These are phyloP conservation scores for Aeoliscus strigatus DNA, from an alignment of 2,797 vertebrate species.

Conservation along the genomic window DNA sequence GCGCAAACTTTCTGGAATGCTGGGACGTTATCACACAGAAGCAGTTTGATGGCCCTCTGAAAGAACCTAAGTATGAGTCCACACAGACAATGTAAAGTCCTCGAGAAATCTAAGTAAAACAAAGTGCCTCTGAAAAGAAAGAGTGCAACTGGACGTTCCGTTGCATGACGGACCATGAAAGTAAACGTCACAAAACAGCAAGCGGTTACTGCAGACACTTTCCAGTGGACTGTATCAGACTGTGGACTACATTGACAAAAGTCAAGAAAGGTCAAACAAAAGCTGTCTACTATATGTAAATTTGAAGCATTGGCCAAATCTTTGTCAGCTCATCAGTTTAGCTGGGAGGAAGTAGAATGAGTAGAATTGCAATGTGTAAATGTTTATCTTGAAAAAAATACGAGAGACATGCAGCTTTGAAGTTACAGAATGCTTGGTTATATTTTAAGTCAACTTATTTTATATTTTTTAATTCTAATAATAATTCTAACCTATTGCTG, in stretches of 20 bases:
- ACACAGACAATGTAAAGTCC: slow-evolving; percentile 25
- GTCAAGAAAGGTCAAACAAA: slow-evolving; percentile 24
- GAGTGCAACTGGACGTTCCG: slow-evolving; percentile 36
- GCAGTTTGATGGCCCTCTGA: slow-evolving; percentile 36
- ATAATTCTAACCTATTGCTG: slow-evolving; percentile 41
- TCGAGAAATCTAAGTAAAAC: slow-evolving; percentile 29
- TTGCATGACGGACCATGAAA: slow-evolving; percentile 38
- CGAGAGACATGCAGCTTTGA: slow-evolving; percentile 40
- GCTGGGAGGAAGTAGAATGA: slow-evolving; percentile 30
- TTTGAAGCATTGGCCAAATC: slow-evolving; percentile 43
- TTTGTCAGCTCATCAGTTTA: too few relatives aligned
- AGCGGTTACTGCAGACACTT: slow-evolving; percentile 31
- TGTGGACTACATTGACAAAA: slow-evolving; percentile 18
- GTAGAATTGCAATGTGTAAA: slow-evolving; percentile 52
- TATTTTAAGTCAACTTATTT: slow-evolving; percentile 45
- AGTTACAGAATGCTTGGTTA: slow-evolving; percentile 43
- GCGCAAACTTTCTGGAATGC: slow-evolving; percentile 32
- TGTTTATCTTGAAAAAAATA: slow-evolving; percentile 60
- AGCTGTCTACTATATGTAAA: slow-evolving; percentile 17
- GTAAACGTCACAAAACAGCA: slow-evolving; percentile 19
- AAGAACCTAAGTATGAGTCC: slow-evolving; percentile 37
- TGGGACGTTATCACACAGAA: slow-evolving; percentile 34
- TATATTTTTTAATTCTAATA: slow-evolving; percentile 17
- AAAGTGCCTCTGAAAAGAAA: slow-evolving; percentile 34
- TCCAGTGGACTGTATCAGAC: slow-evolving; percentile 32